Evolutionary conservation across 35 echinoderm and acorn worm species (phyloP), one percentile per base, ranked within the genome.

Genomic region (Antedon bifida): DNA sequence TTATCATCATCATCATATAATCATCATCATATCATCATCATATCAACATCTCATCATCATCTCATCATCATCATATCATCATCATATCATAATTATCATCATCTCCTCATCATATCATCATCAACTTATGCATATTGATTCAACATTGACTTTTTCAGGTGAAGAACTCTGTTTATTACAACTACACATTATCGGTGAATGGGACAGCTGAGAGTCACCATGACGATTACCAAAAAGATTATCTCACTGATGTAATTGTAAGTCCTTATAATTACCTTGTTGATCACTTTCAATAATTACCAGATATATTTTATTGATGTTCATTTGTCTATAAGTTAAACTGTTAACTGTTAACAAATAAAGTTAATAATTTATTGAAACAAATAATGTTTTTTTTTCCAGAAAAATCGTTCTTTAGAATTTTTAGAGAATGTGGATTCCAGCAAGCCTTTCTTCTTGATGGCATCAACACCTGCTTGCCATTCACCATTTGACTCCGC

Each of bases 401-500:
- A 96, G 93, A 96, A 91, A 44, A 96, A 91, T 34, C 87, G 84
- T 26, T 96, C 93, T 7, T 36, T 91, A 45, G 89, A 91, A 42
- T 96, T 96, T 76, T 73, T 96, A 34, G 32, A 86, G 34, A 51
- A 88, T 32, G 34, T 36, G 32, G 84, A 33, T 33, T 73, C 74
- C 0, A 83, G 34, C 12, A 76, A 81, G 29, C 91, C 91, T 42
- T 99, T 99, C 86, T 99, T 99, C 77, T 82, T 88, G 45, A 99
- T 99, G 95, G 45, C 92, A 29, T 99, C 95, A 35, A 99, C 95
- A 0, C 95, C 95, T 23, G 95, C 95, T 46, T 92, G 90, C 44
- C 95, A 99, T 33, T 84, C 90, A 39, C 95, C 95, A 31, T 99
- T 93, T 81, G 95, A 99, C 75, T 89, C 95, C 23, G 95, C 95